Conservation (phyloP, 2,888 invertebrate genomes). For the Fragum whitleyi region DNA sequence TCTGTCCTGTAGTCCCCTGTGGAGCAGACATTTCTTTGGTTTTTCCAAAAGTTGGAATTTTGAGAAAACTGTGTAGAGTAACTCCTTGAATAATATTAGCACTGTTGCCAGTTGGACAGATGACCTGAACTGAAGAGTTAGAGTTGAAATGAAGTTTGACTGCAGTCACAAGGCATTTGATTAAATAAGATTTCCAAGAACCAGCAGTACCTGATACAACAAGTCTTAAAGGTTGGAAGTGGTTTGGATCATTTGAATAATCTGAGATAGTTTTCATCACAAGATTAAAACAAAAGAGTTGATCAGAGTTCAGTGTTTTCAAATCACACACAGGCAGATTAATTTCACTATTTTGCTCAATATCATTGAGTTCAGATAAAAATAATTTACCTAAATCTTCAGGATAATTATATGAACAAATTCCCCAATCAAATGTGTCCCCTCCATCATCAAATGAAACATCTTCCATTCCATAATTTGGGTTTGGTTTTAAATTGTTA, state of each 20-base stretch:
- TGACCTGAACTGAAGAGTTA: constrained; percentile 58
- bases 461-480: neutral
- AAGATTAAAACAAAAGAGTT: constrained; percentile 59
- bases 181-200: constrained; percentile 58
- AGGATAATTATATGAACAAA: constrained; percentile 21
- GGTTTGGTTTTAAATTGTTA: neutral
- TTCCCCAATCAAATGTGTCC: neutral
- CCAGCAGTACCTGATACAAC: constrained; percentile 62
- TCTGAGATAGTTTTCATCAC: constrained; percentile 45
- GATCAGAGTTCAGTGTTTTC: constrained; percentile 49
- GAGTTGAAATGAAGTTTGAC: constrained; percentile 37
- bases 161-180: constrained; percentile 59
- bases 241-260: constrained; percentile 8
- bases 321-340: constrained; percentile 51
- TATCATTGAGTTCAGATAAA: constrained; percentile 11
- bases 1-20: constrained; percentile 30
- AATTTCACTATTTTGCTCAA: neutral
- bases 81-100: constrained; percentile 61
- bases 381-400: constrained; percentile 30
- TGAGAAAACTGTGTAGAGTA: constrained; percentile 61
- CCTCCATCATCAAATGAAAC: constrained; percentile 2
- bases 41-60: constrained; percentile 52
- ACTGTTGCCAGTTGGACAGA: constrained; percentile 66
- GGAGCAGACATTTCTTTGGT: constrained; percentile 51
- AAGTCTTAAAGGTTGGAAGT: constrained; percentile 36